Evolutionary conservation across 92 coral and sea anemone genomes (phyloP), one percentile per base, ranked within the genome.

Genomic region (Siderastrea radians): DNA sequence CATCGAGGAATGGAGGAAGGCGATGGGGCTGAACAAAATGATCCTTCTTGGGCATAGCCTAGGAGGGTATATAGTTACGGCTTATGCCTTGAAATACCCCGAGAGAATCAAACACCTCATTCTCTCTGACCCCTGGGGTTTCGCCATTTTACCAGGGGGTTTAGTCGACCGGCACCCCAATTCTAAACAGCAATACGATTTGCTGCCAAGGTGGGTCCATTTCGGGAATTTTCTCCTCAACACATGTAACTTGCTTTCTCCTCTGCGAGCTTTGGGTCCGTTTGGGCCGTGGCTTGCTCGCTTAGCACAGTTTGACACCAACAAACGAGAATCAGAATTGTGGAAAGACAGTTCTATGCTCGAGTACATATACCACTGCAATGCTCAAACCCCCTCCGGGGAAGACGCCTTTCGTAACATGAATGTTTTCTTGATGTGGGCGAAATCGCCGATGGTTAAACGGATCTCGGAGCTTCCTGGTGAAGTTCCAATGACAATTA

Each of bases 111-210:
- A 93, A 47, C 98, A 93, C 44, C 88, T 97, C 49, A 87, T 96
- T 38, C 77, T 95, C 14, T 97, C 98, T 4, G 99, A 97, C 80
- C 98, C 99, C 53, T 97, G 99, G 99, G 99, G 99, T 3, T 97
- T 97, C 82, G 93, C 99, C 8, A 97, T 97, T 50, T 88, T 97
- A 60, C 99, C 99, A 3, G 93, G 88, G 52, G 99, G 99, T 4
- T 80, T 95, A 55, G 91, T 89, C 5, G 99, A 97, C 81, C 96
- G 99, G 47, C 98, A 96, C 72, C 96, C 99, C 5, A 94, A 86
- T 17, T 82, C 82, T 13, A 86, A 74, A 26, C 92, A 84, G 75
- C 86, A 84, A 50, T 79, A 91, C 58, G 82, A 89, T 55, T 74
- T 84, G 62, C 94, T 97, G 3, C 98, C 99, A 55, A 74, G 77